Evolutionary conservation across 2,797 vertebrate species (phyloP).

Genomic region (Spatula clypeata): DNA sequence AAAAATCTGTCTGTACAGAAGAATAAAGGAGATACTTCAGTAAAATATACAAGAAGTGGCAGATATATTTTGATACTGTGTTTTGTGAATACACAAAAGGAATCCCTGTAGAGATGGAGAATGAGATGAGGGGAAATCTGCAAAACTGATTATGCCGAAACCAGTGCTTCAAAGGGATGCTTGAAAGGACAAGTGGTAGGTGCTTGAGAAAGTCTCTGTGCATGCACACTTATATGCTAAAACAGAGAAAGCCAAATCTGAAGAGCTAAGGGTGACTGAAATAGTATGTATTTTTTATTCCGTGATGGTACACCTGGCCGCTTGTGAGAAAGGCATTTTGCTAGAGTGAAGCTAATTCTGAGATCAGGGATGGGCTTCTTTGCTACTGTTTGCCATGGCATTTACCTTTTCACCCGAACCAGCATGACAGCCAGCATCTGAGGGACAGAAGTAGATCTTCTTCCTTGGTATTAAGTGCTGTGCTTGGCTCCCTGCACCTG

Average conservation of each 20-base stretch:
- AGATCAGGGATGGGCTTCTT: neutral
- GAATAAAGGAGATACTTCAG: neutral
- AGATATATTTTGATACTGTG: neutral
- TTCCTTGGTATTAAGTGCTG: neutral
- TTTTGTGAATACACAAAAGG: neutral
- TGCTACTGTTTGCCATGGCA: neutral
- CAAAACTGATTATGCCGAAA: neutral
- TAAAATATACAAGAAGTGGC: neutral
- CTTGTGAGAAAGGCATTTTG: rapidly evolving
- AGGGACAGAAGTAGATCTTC: neutral
- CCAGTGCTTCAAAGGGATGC: neutral
- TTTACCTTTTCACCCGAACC: neutral
- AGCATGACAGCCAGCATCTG: neutral
- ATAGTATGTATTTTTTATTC: neutral
- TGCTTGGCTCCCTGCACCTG: neutral
- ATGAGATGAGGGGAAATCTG: neutral
- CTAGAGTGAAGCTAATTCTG: neutral
- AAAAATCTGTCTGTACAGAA: neutral
- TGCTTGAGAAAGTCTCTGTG: neutral
- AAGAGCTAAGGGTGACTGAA: neutral
- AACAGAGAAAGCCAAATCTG: neutral
- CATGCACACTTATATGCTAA: neutral
- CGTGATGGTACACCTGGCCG: neutral
- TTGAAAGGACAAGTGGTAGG: neutral
- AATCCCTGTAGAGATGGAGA: neutral